These are phyloP conservation scores for Andricus quercusramuli DNA, from an alignment of 2,888 invertebrate species.

Conservation along the genomic window DNA sequence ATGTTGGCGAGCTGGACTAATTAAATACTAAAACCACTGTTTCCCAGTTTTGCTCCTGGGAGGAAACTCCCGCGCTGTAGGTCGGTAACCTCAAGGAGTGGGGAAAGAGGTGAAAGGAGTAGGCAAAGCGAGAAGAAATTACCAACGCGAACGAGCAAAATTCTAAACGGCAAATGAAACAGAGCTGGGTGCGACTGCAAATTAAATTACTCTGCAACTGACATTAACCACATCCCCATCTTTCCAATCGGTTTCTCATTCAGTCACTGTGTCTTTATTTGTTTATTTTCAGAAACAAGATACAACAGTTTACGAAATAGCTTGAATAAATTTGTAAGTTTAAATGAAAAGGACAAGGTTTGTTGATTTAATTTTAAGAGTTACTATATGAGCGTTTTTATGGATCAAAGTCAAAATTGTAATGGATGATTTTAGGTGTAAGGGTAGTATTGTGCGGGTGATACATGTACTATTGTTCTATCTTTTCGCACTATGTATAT, in stretches of 20 bases:
- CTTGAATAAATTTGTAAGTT: no score
- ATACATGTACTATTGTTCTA: no score
- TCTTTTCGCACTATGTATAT: no score
- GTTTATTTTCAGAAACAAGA: no score
- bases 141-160: slow-evolving; percentile 46
- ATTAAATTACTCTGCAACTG: slow-evolving; percentile 39
- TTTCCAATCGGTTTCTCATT: slow-evolving; percentile 14
- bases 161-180: slow-evolving; percentile 51
- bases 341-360: no score
- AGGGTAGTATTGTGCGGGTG: no score
- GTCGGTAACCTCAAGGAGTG: slow-evolving; percentile 28
- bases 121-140: slow-evolving; percentile 53
- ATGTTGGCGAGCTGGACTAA: slow-evolving; percentile 55
- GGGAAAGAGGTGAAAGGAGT: slow-evolving; percentile 40
- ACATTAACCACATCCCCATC: slow-evolving; percentile 5
- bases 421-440: no score
- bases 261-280: background rate
- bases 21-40: slow-evolving; percentile 62
- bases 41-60: slow-evolving; percentile 38
- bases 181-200: slow-evolving; percentile 41
- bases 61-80: slow-evolving; percentile 41
- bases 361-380: no score
- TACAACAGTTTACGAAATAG: no score
- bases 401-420: no score
- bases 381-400: no score